Evolutionary conservation across 2,797 vertebrate species (phyloP), one percentile per base, ranked within the genome.

Genomic region (Pseudochirops corinnae): DNA sequence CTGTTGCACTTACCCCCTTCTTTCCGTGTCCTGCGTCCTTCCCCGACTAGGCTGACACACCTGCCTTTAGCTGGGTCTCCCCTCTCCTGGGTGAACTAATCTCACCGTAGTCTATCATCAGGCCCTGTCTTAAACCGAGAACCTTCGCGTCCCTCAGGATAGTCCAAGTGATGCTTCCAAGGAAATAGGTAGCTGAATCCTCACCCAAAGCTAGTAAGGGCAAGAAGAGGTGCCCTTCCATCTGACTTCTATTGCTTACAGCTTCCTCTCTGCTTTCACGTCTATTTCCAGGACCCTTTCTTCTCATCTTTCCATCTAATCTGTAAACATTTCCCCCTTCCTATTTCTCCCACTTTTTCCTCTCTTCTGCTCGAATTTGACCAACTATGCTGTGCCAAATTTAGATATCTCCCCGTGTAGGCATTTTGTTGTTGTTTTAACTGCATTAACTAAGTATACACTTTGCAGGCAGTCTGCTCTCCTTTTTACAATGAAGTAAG

Each of bases 361-460:
- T 97, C 92, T 93, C 91, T 93, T 95, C 57, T 74, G 95, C 96
- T 97, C 91, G 92, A 96, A 96, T 96, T 97, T 97, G 95, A 97
- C 96, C 94, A 96, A 97, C 96, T 56, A 97, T 93, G 97, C 96
- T 90, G 92, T 93, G 96, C 97, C 97, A 97, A 96, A 98, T 97
- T 97, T 98, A 97, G 96, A 96, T 96, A 90, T 92, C 94, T 96
- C 94, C 94, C 93, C 96, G 92, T 97, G 96, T 94, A 62, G 87
- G 96, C 95, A 92, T 97, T 97, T 98, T 97, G 97, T 97, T 97
- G 74, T 87, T 87, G 39, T 95, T 97, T 97, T 97, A 98, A 97
- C 97, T 97, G 91, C 96, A 96, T 97, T 97, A 98, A 98, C 97
- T 95, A 96, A 96, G 94, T 97, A 94, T 97, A 96, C 96, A 96